Evolutionary conservation across 2,113 vertebrate species (phyloP).

Genomic region (Semnopithecus entellus): DNA sequence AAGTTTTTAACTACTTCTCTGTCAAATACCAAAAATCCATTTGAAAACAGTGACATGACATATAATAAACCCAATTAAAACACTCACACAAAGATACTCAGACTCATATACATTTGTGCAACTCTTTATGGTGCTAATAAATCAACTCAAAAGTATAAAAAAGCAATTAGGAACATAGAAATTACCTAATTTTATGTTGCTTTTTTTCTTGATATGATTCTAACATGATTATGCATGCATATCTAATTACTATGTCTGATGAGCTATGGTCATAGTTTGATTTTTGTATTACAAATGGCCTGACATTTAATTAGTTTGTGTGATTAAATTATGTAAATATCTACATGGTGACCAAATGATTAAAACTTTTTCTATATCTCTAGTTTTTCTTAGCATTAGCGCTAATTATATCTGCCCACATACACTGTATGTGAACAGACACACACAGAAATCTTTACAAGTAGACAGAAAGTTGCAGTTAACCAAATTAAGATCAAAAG

Average conservation of each 20-base stretch:
- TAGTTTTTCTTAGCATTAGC: conserved; percentile 23
- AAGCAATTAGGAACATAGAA: conserved; percentile 80
- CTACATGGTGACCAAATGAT: conserved; percentile 75
- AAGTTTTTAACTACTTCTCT: conserved; percentile 62
- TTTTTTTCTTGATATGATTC: conserved; percentile 80
- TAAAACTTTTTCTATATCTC: conserved; percentile 72
- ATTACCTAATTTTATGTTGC: conserved; percentile 69
- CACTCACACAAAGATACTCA: not conserved
- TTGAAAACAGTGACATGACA: conserved; percentile 49
- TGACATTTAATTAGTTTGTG: conserved; percentile 84
- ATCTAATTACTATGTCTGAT: conserved; percentile 84
- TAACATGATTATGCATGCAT: conserved; percentile 82
- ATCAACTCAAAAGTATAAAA: conserved; percentile 77
- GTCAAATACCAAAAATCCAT: conserved; percentile 60
- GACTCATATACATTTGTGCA: conserved; percentile 42
- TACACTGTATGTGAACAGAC: conserved; percentile 25
- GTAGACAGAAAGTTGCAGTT: conserved; percentile 60
- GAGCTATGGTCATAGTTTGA: conserved; percentile 80
- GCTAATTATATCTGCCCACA: conserved; percentile 52
- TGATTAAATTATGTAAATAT: conserved; percentile 84
- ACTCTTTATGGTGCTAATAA: conserved; percentile 67
- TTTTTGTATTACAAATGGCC: conserved; percentile 82
- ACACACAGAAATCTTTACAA: conserved; percentile 59
- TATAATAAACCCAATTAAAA: conserved; percentile 71
- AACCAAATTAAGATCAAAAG: conserved; percentile 72